Conservation (phyloP, 1,140 invertebrate genomes). For the Geopemphigus sp. region DNA sequence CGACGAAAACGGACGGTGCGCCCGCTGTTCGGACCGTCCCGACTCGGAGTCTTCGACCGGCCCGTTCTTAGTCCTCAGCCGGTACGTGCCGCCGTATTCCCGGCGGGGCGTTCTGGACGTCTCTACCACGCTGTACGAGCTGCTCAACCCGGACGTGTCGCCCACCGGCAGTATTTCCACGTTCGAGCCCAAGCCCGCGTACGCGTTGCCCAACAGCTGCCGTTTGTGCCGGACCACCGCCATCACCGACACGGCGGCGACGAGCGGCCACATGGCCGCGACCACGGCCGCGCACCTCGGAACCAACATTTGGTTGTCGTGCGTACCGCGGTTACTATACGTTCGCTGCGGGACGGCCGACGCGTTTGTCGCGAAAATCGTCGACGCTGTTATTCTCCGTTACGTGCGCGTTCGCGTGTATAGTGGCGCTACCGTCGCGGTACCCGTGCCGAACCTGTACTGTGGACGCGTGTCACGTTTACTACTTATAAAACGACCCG, state of each 20-base stretch:
- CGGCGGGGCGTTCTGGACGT: conserved; percentile 23
- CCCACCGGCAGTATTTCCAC: conserved; percentile 36
- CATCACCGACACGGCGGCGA: background rate
- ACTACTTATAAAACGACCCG: conserved; percentile 44
- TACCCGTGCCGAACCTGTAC: background rate
- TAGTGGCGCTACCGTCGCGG: background rate
- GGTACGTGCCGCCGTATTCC: background rate
- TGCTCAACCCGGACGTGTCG: conserved; percentile 30
- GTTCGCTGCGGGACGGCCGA: too few relatives aligned
- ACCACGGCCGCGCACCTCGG: background rate
- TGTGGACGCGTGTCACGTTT: conserved; percentile 39
- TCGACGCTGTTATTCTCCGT: too few relatives aligned
- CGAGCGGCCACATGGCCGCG: background rate
- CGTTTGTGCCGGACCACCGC: background rate
- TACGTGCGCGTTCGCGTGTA: too few relatives aligned
- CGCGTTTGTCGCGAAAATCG: too few relatives aligned
- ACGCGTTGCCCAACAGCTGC: conserved; percentile 15
- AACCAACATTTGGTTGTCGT: background rate
- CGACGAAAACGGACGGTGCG: background rate
- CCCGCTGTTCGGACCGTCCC: background rate
- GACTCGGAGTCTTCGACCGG: background rate
- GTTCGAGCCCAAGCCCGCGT: background rate
- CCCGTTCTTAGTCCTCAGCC: too few relatives aligned
- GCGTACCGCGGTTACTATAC: too few relatives aligned
- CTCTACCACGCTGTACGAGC: conserved; percentile 49